These are phyloP conservation scores for Diplosoma virens DNA, from an alignment of 23 tunicate genomes.

Conservation along the genomic window DNA sequence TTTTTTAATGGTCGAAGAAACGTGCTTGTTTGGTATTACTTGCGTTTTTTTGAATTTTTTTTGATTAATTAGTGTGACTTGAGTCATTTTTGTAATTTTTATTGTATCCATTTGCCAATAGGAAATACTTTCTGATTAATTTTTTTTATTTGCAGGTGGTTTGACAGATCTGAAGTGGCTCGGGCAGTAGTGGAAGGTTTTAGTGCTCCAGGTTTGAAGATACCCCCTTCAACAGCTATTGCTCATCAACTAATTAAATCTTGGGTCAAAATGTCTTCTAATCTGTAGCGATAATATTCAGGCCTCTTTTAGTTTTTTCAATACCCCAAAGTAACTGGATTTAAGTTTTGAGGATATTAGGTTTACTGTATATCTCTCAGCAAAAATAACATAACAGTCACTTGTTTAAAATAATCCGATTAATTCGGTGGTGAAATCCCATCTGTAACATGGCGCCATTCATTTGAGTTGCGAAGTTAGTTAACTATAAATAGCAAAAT, in stretches of 20 bases:
- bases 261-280: slow-evolving; percentile 80
- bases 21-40: background rate
- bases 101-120: background rate
- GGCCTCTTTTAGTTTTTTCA: background rate
- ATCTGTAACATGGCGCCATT: too few species aligned
- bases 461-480: too few species aligned
- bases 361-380: too few species aligned
- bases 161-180: slow-evolving; percentile 69
- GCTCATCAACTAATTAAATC: slow-evolving; percentile 80
- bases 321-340: background rate
- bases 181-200: slow-evolving; percentile 75
- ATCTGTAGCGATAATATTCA: slow-evolving; percentile 52
- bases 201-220: slow-evolving; percentile 57
- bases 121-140: background rate
- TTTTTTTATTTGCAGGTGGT: slow-evolving; percentile 57
- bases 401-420: too few species aligned
- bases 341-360: too few species aligned
- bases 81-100: too few species aligned
- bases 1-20: background rate
- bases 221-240: slow-evolving; percentile 81
- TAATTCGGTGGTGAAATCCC: too few species aligned
- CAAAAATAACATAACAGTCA: too few species aligned
- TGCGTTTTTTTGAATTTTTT: background rate
- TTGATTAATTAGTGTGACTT: too few species aligned
- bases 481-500: too few species aligned